These are phyloP conservation scores for Napeogenes sylphis DNA, from an alignment of 2,888 invertebrate genomes.

Conservation along the genomic window DNA sequence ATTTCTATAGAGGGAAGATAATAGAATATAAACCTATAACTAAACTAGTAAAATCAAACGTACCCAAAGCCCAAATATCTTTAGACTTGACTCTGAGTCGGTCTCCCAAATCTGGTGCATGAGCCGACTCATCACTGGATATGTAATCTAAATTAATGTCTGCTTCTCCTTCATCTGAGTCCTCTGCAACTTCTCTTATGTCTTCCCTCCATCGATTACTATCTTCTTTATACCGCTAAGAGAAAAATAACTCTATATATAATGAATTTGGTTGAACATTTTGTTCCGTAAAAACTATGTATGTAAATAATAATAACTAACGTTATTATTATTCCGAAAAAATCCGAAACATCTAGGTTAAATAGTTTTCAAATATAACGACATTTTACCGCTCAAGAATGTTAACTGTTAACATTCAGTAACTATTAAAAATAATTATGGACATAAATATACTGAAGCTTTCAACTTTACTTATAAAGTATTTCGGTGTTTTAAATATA, in stretches of 20 bases:
- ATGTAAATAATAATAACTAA: too few relatives aligned
- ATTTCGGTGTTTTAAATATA: too few relatives aligned
- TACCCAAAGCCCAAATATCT: conserved; percentile 72
- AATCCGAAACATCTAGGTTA: background rate
- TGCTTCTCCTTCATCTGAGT: conserved; percentile 62
- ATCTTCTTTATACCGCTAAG: conserved; percentile 56
- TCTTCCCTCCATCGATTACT: conserved; percentile 64
- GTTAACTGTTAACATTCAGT: too few relatives aligned
- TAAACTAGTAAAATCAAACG: conserved; percentile 11
- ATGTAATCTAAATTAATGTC: conserved; percentile 49
- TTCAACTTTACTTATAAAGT: too few relatives aligned
- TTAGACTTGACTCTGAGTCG: conserved; percentile 62
- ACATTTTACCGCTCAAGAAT: too few relatives aligned
- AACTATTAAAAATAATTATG: too few relatives aligned
- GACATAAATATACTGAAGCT: too few relatives aligned
- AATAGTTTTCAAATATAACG: too few relatives aligned
- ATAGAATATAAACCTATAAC: too few relatives aligned
- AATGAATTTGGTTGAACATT: too few relatives aligned
- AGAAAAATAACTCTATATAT: conserved; percentile 1
- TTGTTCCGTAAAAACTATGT: too few relatives aligned
- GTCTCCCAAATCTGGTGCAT: conserved; percentile 68
- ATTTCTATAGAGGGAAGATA: background rate
- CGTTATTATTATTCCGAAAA: too few relatives aligned
- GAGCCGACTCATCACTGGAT: conserved; percentile 76
- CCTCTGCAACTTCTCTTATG: conserved; percentile 61